These are phyloP conservation scores for Malurus cyaneus DNA, from an alignment of 2,113 vertebrate genomes.

Conservation along the genomic window DNA sequence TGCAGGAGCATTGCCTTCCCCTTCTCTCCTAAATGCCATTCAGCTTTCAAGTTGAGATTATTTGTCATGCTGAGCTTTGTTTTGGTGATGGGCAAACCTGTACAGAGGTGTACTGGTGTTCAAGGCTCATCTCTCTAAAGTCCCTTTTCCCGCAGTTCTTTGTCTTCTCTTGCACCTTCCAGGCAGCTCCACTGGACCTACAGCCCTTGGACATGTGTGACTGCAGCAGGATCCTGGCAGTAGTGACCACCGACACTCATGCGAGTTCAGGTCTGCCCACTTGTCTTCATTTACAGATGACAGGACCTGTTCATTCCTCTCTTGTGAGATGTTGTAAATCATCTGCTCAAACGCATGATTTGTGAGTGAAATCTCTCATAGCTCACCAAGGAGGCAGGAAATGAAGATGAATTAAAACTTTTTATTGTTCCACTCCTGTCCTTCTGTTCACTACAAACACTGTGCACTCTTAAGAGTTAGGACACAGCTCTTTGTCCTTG, in stretches of 20 bases:
- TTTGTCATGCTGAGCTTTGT: neutral
- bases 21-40: neutral
- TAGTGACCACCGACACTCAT: neutral
- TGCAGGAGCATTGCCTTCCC: neutral
- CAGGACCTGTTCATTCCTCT: neutral
- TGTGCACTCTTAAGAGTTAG: neutral
- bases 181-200: neutral
- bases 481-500: neutral
- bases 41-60: neutral
- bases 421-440: rapidly evolving
- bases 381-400: neutral
- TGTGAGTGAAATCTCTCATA: neutral
- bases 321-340: neutral
- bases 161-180: neutral
- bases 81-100: neutral
- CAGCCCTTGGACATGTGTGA: neutral
- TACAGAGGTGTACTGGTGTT: neutral
- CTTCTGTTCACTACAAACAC: neutral
- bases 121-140: neutral
- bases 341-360: neutral
- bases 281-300: neutral
- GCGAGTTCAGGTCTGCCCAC: neutral
- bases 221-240: rapidly evolving
- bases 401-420: neutral
- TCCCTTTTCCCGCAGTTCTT: neutral